Percentiles rank a stretch among this genome's conserved stretches.
Conservation (phyloP, 2,797 vertebrate genomes). For the Nannoperca australis region DNA sequence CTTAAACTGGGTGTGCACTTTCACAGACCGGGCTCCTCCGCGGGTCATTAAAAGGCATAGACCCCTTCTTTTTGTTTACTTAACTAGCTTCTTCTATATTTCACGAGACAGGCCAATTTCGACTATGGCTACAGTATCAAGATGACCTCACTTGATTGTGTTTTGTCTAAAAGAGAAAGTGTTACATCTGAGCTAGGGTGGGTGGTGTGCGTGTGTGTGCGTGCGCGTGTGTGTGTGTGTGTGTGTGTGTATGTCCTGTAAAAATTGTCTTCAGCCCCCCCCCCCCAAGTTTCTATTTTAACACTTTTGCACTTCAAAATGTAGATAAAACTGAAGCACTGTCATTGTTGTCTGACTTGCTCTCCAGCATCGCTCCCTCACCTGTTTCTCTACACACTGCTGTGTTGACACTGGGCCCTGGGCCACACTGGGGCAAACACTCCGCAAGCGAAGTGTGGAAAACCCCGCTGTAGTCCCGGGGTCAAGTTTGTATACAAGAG, state of each 20-base stretch:
- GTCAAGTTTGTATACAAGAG: conserved; percentile 99
- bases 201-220: neutral
- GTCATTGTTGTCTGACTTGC: conserved; percentile 83
- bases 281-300: conserved; percentile 20
- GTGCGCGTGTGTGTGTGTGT: too few species aligned
- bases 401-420: conserved; percentile 77
- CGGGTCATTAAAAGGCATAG: conserved; percentile 79
- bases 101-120: conserved; percentile 65
- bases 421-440: conserved; percentile 85
- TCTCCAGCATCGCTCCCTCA: conserved; percentile 85
- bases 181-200: conserved; percentile 23
- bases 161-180: conserved; percentile 30
- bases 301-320: conserved; percentile 14
- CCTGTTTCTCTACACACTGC: conserved; percentile 86
- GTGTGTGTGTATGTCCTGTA: neutral
- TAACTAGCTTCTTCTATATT: conserved; percentile 80
- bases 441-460: conserved; percentile 89
- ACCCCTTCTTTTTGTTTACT: conserved; percentile 81
- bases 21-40: conserved; percentile 76
- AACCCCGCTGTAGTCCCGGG: conserved; percentile 89
- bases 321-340: conserved; percentile 13
- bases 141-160: conserved; percentile 51
- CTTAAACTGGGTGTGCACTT: conserved; percentile 94
- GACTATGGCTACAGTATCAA: conserved; percentile 52
- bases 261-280: neutral